Evolutionary conservation across 2,113 vertebrate genomes (phyloP).

Genomic region (Dermatemys mawii): DNA sequence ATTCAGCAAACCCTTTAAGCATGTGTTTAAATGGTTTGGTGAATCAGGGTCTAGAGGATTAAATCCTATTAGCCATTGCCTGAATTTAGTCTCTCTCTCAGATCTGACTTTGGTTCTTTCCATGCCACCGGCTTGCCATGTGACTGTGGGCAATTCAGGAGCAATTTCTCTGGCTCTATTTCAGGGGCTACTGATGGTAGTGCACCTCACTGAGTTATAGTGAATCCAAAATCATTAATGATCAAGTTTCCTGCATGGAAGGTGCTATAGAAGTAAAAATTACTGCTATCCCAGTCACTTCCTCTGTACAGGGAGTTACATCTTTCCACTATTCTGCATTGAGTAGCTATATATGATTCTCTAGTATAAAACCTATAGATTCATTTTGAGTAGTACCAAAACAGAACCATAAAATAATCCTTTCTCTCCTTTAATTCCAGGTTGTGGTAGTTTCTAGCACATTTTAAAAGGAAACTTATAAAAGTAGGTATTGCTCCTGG

Average conservation of each 20-base stretch:
- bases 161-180: neutral
- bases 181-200: neutral
- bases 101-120: neutral
- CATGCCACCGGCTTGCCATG: neutral
- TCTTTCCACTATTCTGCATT: neutral
- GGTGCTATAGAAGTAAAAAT: neutral
- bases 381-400: neutral
- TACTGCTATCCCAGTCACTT: neutral
- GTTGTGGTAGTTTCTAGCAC: neutral
- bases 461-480: neutral
- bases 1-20: conserved; percentile 1
- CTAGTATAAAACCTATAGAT: neutral
- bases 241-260: accelerated
- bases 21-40: neutral
- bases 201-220: neutral
- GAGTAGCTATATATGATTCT: neutral
- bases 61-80: neutral
- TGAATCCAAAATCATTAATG: neutral
- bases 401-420: neutral
- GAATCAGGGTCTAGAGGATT: neutral
- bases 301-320: neutral
- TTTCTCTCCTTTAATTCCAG: neutral
- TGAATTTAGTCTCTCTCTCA: neutral
- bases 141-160: neutral
- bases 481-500: conserved; percentile 7